Evolutionary conservation across 2,113 vertebrate genomes (phyloP).

Genomic region (Rhynchomys soricoides): DNA sequence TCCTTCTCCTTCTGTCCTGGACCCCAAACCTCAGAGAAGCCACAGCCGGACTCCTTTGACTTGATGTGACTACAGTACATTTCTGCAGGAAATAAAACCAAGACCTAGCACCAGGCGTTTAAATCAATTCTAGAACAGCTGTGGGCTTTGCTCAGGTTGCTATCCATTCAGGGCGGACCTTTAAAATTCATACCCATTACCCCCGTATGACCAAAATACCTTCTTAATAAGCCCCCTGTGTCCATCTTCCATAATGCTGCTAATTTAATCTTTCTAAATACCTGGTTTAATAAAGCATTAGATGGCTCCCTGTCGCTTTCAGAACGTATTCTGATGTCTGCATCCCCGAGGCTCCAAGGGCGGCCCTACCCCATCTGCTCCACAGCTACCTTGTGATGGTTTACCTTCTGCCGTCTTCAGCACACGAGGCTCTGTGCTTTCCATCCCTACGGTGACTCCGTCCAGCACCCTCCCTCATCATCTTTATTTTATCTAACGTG

Average conservation of each 20-base stretch:
- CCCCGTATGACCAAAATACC: conserved; percentile 45
- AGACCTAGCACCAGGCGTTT: not conserved
- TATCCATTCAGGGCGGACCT: not conserved
- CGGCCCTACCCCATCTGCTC: conserved; percentile 41
- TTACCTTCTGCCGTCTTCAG: not conserved
- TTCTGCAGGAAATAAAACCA: not conserved
- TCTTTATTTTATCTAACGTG: not conserved
- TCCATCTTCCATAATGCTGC: conserved; percentile 20
- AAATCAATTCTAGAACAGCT: not conserved
- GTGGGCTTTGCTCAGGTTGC: not conserved
- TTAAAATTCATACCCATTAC: conserved; percentile 43
- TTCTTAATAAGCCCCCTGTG: conserved; percentile 65
- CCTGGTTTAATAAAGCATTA: conserved; percentile 14
- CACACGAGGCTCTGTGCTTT: not conserved
- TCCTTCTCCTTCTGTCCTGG: not conserved
- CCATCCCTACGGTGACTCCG: not conserved
- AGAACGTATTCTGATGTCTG: conserved; percentile 47
- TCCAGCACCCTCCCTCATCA: not conserved
- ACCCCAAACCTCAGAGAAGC: not conserved
- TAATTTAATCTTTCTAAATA: conserved; percentile 69
- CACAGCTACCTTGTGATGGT: not conserved
- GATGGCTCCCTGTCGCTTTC: conserved; percentile 30
- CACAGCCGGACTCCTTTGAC: not conserved
- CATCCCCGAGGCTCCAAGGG: not conserved
- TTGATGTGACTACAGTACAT: not conserved